Conservation (phyloP, 2,888 invertebrate species). For the Ctenicera cuprea region DNA sequence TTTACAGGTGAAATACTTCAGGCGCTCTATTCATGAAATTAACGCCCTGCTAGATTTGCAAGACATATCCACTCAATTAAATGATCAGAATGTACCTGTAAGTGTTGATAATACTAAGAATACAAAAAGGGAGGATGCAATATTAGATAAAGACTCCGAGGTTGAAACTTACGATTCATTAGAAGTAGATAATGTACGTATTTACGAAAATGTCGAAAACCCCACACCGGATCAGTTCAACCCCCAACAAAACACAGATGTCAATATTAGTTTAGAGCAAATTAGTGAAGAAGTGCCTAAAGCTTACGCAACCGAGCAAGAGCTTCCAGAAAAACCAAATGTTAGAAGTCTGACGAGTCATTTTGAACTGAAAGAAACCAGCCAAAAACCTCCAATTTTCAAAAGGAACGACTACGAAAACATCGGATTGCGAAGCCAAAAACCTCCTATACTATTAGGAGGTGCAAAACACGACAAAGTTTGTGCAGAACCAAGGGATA, state of each 20-base stretch:
- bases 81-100: conserved; percentile 8
- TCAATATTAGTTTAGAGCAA: conserved; percentile 12
- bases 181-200: conserved; percentile 63
- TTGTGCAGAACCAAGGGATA: conserved; percentile 11
- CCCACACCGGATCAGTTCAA: conserved; percentile 33
- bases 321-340: conserved; percentile 37
- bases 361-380: conserved; percentile 70
- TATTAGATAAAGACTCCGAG: conserved; percentile 45
- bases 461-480: conserved; percentile 18
- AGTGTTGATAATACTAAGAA: neutral
- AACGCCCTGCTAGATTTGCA: conserved; percentile 76
- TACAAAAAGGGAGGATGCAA: conserved; percentile 38
- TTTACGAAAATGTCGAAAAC: conserved; percentile 68
- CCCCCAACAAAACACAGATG: conserved; percentile 14
- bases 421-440: conserved; percentile 15
- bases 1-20: conserved; percentile 82
- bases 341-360: conserved; percentile 60
- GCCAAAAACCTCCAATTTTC: conserved; percentile 62
- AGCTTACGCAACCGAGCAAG: neutral
- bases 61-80: conserved; percentile 30
- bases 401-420: conserved; percentile 51
- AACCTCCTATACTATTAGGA: conserved; percentile 15
- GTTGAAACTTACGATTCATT: conserved; percentile 64
- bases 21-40: conserved; percentile 84
- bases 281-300: conserved; percentile 22